Evolutionary conservation across 1,140 invertebrate species (phyloP).

Genomic region (Meloidogyne floridensis): DNA sequence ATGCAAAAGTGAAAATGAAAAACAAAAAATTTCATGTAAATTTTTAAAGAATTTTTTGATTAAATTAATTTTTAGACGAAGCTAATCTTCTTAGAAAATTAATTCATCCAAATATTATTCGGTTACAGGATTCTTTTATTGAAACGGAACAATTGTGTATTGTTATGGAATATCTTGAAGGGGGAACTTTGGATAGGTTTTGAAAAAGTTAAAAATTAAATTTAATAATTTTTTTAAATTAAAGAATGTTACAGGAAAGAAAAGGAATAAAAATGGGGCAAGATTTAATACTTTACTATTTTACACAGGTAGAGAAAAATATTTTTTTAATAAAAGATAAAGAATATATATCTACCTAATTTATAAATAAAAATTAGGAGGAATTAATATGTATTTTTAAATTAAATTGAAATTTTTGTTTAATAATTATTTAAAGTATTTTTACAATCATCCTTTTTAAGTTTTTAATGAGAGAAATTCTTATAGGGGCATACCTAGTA

Average conservation of each 20-base stretch:
- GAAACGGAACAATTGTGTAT: conserved; percentile 68
- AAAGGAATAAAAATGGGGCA: conserved; percentile 67
- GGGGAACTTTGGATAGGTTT: conserved; percentile 69
- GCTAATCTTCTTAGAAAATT: conserved; percentile 69
- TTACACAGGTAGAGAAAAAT: conserved; percentile 66
- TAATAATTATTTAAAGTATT: too few relatives aligned
- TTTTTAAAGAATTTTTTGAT: conserved; percentile 11
- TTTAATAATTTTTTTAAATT: background rate
- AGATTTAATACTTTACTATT: conserved; percentile 70
- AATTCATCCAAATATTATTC: conserved; percentile 71
- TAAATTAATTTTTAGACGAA: conserved; percentile 58
- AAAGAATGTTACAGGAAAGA: conserved; percentile 67
- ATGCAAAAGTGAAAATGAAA: conserved; percentile 40
- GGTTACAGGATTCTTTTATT: conserved; percentile 70
- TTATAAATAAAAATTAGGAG: too few relatives aligned
- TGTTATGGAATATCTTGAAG: conserved; percentile 70
- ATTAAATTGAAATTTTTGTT: background rate
- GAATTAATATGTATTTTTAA: too few relatives aligned
- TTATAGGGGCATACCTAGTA: too few relatives aligned
- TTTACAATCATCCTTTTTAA: too few relatives aligned
- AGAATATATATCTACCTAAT: too few relatives aligned
- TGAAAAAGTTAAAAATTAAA: background rate
- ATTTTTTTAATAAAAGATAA: too few relatives aligned
- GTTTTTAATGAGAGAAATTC: too few relatives aligned
- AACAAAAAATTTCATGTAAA: conserved; percentile 39